phyloP scores from a whole-genome alignment of 2,797 vertebrate genomes.

The Arctocebus calabarensis region DNA sequence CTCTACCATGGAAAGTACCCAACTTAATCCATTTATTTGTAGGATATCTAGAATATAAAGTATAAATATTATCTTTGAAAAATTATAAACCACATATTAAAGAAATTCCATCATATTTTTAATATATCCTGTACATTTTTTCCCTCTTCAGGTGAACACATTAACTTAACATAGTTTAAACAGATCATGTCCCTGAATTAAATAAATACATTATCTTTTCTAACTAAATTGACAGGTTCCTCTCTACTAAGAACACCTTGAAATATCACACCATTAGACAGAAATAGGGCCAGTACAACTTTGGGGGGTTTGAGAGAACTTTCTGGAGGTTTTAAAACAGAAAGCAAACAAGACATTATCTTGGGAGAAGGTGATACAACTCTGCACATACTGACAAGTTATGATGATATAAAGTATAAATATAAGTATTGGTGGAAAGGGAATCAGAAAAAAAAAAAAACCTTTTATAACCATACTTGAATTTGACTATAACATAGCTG shows the following conservation, averaged over 20 bases:
- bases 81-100: neutral
- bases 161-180: slow-evolving; percentile 46
- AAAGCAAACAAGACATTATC: neutral
- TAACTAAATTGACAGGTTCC: slow-evolving; percentile 32
- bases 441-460: neutral
- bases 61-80: neutral
- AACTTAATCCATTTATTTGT: slow-evolving; percentile 98
- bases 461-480: neutral
- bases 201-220: slow-evolving; percentile 41
- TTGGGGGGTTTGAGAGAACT: neutral
- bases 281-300: neutral
- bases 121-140: neutral
- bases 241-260: slow-evolving; percentile 31
- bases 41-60: slow-evolving; percentile 92
- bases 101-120: slow-evolving; percentile 24
- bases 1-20: slow-evolving; percentile 97
- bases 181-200: neutral
- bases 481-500: neutral
- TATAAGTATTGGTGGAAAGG: neutral
- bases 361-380: neutral
- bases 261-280: slow-evolving; percentile 29
- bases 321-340: slow-evolving; percentile 31
- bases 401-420: neutral
- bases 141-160: slow-evolving; percentile 29
- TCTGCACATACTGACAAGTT: neutral